Evolutionary conservation across 1,140 invertebrate species (phyloP).

Genomic region (fruit fly (Drosophila melanogaster)): Release_6_plus_ISO1_MT NT_033779.5:12005501-12006000

Average conservation of each 20-base stretch:
- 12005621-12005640: slow-evolving; percentile 18
- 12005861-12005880: slow-evolving; percentile 25
- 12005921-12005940: slow-evolving; percentile 10
- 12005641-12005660: slow-evolving; percentile 42
- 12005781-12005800: slow-evolving; percentile 84
- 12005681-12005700: slow-evolving; percentile 23
- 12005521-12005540: slow-evolving; percentile 49
- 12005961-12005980: slow-evolving; percentile 31
- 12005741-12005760: slow-evolving; percentile 66
- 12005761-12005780: slow-evolving; percentile 84
- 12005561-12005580: slow-evolving; percentile 1
- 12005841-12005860: slow-evolving; percentile 52
- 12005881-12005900: not conserved
- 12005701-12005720: slow-evolving; percentile 43
- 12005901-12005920: slow-evolving; percentile 12
- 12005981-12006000: slow-evolving; percentile 83
- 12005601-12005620: not conserved
- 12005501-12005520: slow-evolving; percentile 51
- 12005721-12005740: slow-evolving; percentile 33
- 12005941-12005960: slow-evolving; percentile 7
- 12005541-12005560: slow-evolving; percentile 14
- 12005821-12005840: slow-evolving; percentile 63
- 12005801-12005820: slow-evolving; percentile 74
- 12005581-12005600: not conserved
- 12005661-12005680: slow-evolving; percentile 53